Evolutionary conservation across 2,113 vertebrate genomes (phyloP).

Genomic region (Bettongia penicillata): DNA sequence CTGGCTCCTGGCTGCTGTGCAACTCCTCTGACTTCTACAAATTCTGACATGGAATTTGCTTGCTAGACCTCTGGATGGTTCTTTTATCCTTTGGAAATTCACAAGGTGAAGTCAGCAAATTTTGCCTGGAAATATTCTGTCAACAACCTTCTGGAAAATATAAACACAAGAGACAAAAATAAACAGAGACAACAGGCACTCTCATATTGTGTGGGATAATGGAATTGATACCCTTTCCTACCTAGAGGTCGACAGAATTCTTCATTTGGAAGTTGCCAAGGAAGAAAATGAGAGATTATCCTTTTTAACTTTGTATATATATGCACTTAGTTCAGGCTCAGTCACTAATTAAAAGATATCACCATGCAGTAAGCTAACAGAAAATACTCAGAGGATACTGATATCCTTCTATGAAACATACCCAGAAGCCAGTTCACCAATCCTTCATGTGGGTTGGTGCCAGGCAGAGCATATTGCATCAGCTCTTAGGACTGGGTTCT

Average conservation of each 20-base stretch:
- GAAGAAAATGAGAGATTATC: not conserved
- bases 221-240: not conserved
- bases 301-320: not conserved
- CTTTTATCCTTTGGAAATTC: not conserved
- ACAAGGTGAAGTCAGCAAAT: not conserved
- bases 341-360: not conserved
- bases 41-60: not conserved
- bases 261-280: not conserved
- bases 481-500: not conserved
- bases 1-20: not conserved
- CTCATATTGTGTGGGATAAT: not conserved
- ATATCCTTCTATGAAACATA: not conserved
- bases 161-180: not conserved
- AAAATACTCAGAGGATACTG: not conserved
- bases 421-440: not conserved
- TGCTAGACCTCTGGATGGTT: not conserved
- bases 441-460: not conserved
- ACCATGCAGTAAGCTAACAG: not conserved
- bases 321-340: not conserved
- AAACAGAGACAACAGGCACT: not conserved
- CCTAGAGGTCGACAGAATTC: not conserved
- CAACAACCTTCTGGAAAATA: not conserved
- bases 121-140: not conserved
- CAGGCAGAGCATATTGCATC: not conserved
- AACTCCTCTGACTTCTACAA: not conserved